phyloP scores from a whole-genome alignment of 2,113 vertebrate species.

The Corythaeola cristata region DNA sequence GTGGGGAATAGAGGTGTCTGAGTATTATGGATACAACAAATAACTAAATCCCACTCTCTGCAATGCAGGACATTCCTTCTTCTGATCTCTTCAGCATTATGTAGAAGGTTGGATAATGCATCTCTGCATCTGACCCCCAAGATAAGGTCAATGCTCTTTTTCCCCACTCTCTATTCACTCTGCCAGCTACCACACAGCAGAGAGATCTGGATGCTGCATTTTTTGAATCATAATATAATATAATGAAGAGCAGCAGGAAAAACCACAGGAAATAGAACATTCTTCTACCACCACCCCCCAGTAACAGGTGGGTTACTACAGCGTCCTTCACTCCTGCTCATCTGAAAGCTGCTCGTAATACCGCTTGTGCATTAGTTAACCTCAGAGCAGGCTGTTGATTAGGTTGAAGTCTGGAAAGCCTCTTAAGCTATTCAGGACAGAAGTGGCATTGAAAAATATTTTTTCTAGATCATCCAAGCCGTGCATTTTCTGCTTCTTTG shows the following conservation, averaged over 20 bases:
- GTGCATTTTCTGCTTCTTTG: background rate
- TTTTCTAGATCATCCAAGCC: background rate
- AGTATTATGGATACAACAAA: background rate
- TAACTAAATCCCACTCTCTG: background rate
- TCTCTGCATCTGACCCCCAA: background rate
- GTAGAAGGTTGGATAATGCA: background rate
- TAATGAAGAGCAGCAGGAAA: background rate
- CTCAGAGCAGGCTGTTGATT: background rate
- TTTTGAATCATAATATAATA: background rate
- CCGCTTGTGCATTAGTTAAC: background rate
- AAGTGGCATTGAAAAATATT: background rate
- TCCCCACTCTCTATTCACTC: background rate
- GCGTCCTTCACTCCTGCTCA: background rate
- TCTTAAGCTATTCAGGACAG: background rate
- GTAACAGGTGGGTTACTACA: background rate
- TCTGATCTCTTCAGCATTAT: background rate
- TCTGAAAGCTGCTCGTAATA: background rate
- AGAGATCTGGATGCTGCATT: background rate
- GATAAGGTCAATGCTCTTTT: background rate
- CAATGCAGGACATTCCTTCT: background rate
- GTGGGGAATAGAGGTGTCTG: background rate
- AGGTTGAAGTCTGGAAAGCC: background rate
- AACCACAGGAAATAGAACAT: background rate
- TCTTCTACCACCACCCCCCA: background rate
- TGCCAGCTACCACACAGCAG: background rate